These are phyloP conservation scores for Sceloporus tristichus DNA, from an alignment of 2,113 vertebrate genomes.

Conservation along the genomic window DNA sequence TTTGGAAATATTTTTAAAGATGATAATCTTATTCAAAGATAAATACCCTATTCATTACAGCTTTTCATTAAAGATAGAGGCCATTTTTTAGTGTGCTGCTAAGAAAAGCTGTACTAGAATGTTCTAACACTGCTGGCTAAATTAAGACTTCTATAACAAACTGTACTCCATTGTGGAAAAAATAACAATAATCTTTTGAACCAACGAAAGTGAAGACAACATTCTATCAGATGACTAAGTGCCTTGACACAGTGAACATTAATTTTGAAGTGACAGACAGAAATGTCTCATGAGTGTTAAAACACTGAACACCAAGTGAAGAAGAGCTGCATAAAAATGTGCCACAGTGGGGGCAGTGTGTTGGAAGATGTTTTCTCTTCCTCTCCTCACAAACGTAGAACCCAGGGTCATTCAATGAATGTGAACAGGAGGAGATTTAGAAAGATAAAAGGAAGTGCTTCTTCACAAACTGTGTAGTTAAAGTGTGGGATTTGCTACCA, in stretches of 20 bases:
- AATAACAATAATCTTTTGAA: not conserved
- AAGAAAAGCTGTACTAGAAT: not conserved
- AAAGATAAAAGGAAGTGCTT: not conserved
- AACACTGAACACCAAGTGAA: not conserved
- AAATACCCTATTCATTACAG: not conserved
- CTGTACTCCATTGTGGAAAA: not conserved
- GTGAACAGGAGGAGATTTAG: not conserved
- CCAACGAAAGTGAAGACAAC: not conserved
- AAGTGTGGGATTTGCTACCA: not conserved
- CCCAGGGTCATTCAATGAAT: not conserved
- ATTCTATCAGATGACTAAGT: not conserved
- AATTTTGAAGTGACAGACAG: not conserved
- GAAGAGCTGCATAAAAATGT: not conserved
- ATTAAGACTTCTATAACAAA: not conserved
- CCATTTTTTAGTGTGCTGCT: not conserved
- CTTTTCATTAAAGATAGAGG: not conserved
- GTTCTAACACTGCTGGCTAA: not conserved
- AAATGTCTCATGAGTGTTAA: not conserved
- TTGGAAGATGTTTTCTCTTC: not conserved
- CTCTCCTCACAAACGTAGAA: not conserved
- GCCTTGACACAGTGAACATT: not conserved
- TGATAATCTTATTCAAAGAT: not conserved
- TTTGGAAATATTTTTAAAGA: not conserved
- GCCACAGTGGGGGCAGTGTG: not conserved
- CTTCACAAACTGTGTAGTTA: not conserved